Base-by-base conservation (phyloP, 2,797 vertebrate genomes). In the Cyclura pinguis region DNA sequence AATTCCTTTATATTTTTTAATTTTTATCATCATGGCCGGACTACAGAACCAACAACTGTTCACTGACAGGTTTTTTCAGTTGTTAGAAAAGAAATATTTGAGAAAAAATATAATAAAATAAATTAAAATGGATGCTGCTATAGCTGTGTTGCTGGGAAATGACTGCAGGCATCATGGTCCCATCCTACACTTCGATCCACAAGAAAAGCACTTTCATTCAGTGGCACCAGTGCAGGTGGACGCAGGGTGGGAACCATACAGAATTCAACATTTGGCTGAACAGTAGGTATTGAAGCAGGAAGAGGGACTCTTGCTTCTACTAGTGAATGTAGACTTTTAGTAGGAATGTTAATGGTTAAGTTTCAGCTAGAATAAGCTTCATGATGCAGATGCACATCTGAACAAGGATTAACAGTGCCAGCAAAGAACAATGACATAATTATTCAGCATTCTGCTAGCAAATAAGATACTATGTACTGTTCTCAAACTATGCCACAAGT, bases 1-100 rank as follows among this genome's bases (percentile, higher is more conserved):
- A 89, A 93, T 94, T 89, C 92, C 14, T 89, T 82, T 86, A 52
- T 77, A 6, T 57, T 73, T n/a, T 87, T 29, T 22, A 29, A 74
- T 35, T 35, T 55, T 77, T 42, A 77, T 9, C 32, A 76, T 73
- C 22, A 64, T 64, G 64, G 12, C 29, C 57, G 16, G 35, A 59
- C 29, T 32, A 29, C 67, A 69, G 27, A 57, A 88, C 20, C 50
- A 62, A 13, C 12, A 62, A 10, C 59, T 20, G 8, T 9, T n/a
- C 67, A 86, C 14, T 20, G 69, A 62, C 24, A 16, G 35, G 4
- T 32, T 8, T 52, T 57, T 42, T 22, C 10, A 59, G 55, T 64
- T 52, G 64, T 76, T 29, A 27, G 59, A 10, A 55, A 18, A 62
- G 67, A 35, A 20, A 5, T 59, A 14, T 86, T 5, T 52, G 57